Base-by-base conservation (phyloP, 2,113 vertebrate species). In the Neodon shergylaensis region DNA sequence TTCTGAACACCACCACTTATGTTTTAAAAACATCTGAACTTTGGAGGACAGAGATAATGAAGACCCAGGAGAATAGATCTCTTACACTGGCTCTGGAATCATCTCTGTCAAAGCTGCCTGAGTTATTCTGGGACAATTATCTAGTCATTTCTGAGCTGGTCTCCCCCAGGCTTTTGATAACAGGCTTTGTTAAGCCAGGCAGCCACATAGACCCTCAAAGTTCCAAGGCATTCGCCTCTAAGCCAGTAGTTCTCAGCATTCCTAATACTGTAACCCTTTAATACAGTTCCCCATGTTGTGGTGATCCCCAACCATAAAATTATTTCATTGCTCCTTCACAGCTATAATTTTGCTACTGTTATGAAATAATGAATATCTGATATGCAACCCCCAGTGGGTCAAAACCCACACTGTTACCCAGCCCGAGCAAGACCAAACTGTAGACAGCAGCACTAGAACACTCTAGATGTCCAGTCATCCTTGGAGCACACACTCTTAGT, bases 11-110 rank as follows among this genome's bases (percentile, higher is more conserved):
- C 17, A 76, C 42, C 58, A 66, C 14, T 39, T 76, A n/a, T 12
- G 22, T 74, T 49, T 83, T 91, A 17, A 26, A n/a, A 36, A 72
- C 63, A 52, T 82, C 66, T 89, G 24, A 96, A 85, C 49, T 74
- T 82, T 16, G 17, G 26, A 83, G 54, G 47, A 33, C 0, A 88
- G 76, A 88, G 22, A 52, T 66, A 92, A 54, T n/a, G n/a, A 54
- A 77, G 72, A 88, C 31, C 12, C 0, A 21, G 22, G 11, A 1
- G 0, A 26, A 39, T 1, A n/a, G 44, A 77, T 5, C 1, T 8
- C 17, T 33, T 17, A 24, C 0, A 1, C 26, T 77, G 61, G 54
- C 54, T 21, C 0, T 7, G 36, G 17, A 36, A 11, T 49, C 9
- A 49, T 49, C 49, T 12, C 11, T 49, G 11, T 49, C 58, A 44